phyloP scores from a whole-genome alignment of 2,888 invertebrate species.

The Erebia ligea region DNA sequence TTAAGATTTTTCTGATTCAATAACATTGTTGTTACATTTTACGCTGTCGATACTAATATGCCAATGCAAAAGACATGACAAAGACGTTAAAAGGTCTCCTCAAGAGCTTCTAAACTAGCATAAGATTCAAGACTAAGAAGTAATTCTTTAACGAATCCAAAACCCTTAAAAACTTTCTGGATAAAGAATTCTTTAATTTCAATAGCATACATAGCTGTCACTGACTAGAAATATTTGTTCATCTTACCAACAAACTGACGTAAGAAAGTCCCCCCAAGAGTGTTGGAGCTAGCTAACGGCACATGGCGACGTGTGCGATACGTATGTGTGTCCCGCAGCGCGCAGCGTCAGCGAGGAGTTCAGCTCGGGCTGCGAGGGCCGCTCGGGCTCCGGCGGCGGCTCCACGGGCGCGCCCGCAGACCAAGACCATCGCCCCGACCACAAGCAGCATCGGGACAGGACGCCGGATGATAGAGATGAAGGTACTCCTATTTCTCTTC shows the following conservation, averaged over 20 bases:
- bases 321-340: slow-evolving; percentile 84
- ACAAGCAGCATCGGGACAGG: slow-evolving; percentile 84
- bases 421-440: slow-evolving; percentile 77
- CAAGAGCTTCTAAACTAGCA: no score
- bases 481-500: slow-evolving; percentile 79
- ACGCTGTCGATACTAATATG: no score
- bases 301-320: slow-evolving; percentile 66
- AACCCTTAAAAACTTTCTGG: no score
- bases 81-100: no score
- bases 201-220: no score
- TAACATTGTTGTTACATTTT: no score
- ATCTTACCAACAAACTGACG: neutral
- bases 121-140: no score
- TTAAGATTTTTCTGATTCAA: no score
- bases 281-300: neutral
- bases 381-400: slow-evolving; percentile 90
- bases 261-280: neutral
- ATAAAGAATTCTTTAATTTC: no score
- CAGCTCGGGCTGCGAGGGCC: slow-evolving; percentile 97
- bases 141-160: no score
- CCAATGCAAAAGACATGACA: no score
- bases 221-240: neutral
- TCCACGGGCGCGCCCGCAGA: slow-evolving; percentile 78
- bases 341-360: slow-evolving; percentile 99
- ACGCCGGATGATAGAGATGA: slow-evolving; percentile 97